Percentiles rank a stretch among this genome's conserved stretches.
Conservation (phyloP, 2,888 invertebrate species). For the Nemurella pictetii region DNA sequence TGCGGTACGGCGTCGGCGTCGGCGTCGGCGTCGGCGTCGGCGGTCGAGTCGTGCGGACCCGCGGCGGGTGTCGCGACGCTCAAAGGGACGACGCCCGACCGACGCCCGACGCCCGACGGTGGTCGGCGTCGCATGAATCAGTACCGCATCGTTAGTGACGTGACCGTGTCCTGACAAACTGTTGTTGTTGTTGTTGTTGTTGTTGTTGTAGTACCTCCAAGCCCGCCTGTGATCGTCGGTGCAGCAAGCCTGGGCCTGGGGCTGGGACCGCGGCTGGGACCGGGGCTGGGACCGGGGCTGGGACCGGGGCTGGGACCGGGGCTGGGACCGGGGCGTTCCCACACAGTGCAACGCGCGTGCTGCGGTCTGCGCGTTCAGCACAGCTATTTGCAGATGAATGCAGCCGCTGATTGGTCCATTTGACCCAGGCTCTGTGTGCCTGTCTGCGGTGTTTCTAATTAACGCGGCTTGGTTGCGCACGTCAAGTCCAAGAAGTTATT, state of each 20-base stretch:
- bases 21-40: neutral
- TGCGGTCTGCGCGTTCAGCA: neutral
- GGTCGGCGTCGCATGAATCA: slow-evolving; percentile 6
- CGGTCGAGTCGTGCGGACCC: neutral
- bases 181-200: neutral
- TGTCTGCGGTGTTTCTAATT: neutral
- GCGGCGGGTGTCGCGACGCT: neutral
- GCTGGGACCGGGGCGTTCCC: too few species aligned
- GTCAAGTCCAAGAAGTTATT: neutral
- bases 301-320: too few species aligned
- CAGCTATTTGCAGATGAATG: neutral
- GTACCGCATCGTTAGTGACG: neutral
- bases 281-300: too few species aligned
- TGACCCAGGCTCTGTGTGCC: neutral
- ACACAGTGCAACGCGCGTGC: neutral
- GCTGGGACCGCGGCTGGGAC: too few species aligned
- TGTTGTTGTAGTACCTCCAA: too few species aligned
- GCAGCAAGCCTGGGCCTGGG: too few species aligned
- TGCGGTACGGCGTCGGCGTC: too few species aligned
- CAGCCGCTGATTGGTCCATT: neutral
- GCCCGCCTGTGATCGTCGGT: too few species aligned
- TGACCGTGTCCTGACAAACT: neutral
- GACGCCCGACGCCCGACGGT: neutral
- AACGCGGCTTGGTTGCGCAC: neutral
- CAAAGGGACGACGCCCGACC: neutral